phyloP scores from a whole-genome alignment of 1,140 invertebrate species.

The Solen grandis region DNA sequence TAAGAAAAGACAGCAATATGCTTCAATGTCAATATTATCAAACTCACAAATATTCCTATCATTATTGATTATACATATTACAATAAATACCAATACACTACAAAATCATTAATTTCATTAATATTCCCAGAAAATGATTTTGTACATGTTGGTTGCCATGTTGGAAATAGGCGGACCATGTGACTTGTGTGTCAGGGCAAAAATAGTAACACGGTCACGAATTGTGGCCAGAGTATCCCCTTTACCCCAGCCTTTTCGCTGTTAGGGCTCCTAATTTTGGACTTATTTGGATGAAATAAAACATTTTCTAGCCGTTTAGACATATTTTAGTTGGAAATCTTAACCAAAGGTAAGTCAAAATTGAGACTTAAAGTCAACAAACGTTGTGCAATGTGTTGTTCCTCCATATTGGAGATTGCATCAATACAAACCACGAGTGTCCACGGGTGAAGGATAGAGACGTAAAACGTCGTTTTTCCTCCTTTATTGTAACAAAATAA shows the following conservation, averaged over 20 bases:
- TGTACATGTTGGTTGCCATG: conserved; percentile 69
- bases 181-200: conserved; percentile 62
- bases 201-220: conserved; percentile 59
- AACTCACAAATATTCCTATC: background rate
- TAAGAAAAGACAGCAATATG: background rate
- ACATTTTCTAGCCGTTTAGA: conserved; percentile 15
- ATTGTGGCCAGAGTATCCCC: conserved; percentile 64
- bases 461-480: too few species aligned
- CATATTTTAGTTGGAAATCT: conserved; percentile 29
- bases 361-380: background rate
- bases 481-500: too few species aligned
- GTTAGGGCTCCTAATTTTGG: conserved; percentile 54
- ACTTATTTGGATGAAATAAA: conserved; percentile 55
- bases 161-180: conserved; percentile 71
- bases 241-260: conserved; percentile 61
- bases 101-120: background rate
- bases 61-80: background rate
- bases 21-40: background rate
- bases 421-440: conserved; percentile 30
- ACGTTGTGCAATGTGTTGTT: background rate
- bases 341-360: conserved; percentile 55
- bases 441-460: too few species aligned
- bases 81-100: background rate
- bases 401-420: conserved; percentile 55
- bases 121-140: conserved; percentile 8